phyloP scores from a whole-genome alignment of 2,113 vertebrate genomes.

The Muntiacus reevesi region DNA sequence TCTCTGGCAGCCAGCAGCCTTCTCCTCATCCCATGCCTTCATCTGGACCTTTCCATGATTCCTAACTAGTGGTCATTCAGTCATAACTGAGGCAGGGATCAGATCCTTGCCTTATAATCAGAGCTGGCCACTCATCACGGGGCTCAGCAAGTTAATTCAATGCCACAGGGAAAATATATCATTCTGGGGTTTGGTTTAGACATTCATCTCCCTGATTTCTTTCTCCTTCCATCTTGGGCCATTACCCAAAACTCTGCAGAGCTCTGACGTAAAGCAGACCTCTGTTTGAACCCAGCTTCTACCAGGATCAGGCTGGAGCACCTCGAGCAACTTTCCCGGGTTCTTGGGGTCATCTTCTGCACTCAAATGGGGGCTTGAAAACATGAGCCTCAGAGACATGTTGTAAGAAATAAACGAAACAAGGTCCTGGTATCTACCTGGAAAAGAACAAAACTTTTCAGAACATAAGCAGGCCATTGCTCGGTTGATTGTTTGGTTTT shows the following conservation, averaged over 20 bases:
- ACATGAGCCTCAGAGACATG: background rate
- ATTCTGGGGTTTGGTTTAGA: conserved; percentile 23
- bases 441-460: background rate
- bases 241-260: background rate
- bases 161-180: background rate
- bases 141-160: background rate
- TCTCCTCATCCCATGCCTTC: background rate
- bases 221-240: background rate
- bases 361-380: background rate
- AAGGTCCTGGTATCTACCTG: background rate
- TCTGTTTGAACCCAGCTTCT: background rate
- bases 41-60: background rate
- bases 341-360: background rate
- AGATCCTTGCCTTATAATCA: conserved; percentile 36
- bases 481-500: background rate
- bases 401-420: background rate
- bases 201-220: background rate
- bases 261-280: background rate
- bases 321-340: background rate
- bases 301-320: background rate
- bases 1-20: background rate
- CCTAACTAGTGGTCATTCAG: conserved; percentile 12
- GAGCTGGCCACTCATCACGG: background rate
- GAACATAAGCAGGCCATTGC: background rate
- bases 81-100: conserved; percentile 18